Base-by-base conservation (phyloP, 2,797 vertebrate species). In the Syngnathus acus region DNA sequence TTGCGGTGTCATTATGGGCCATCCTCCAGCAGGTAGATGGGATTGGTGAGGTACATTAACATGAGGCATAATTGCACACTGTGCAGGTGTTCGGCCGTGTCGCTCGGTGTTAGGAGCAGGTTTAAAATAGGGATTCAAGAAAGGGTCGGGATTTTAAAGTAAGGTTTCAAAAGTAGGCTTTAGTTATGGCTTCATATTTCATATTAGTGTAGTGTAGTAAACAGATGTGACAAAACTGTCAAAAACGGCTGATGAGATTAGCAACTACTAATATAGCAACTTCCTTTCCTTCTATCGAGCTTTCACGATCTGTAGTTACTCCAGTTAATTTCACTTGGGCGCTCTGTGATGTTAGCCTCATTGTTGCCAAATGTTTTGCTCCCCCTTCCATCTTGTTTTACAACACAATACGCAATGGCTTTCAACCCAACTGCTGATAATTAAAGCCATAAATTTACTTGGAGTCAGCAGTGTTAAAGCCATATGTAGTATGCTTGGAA, bases 361-460 rank as follows among this genome's bases (percentile, higher is more conserved):
- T 14, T 55, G 53, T 50, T 50, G 48, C 48, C 48, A 50, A 50
- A 43, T 43, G 42, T 26, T 26, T 14, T 55, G 11, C 23, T 55
- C 21, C 23, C 5, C 5, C 23, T 32, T 1, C 23, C 21, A 23
- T 54, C 19, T 42, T 42, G 11, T n/a, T 69, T 62, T 55, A 65
- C 65, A 76, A 59, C 65, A 13, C 66, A 76, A 54, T 38, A 26
- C 13, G 19, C 40, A 67, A 3, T 42, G n/a, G 67, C 59, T 70
- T 74, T 76, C 72, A 64, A 53, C 71, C 66, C 1, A 37, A 5
- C 54, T 55, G n/a, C 42, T 68, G 62, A 71, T 73, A 62, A 72
- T 70, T 43, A 23, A 65, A 21, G 23, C 38, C 58, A 68, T 73
- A 69, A 65, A 58, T 51, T 42, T 7, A 26, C 26, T 39, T 6